phyloP scores from a whole-genome alignment of 2,888 invertebrate species.

The Napeogenes sylphis region DNA sequence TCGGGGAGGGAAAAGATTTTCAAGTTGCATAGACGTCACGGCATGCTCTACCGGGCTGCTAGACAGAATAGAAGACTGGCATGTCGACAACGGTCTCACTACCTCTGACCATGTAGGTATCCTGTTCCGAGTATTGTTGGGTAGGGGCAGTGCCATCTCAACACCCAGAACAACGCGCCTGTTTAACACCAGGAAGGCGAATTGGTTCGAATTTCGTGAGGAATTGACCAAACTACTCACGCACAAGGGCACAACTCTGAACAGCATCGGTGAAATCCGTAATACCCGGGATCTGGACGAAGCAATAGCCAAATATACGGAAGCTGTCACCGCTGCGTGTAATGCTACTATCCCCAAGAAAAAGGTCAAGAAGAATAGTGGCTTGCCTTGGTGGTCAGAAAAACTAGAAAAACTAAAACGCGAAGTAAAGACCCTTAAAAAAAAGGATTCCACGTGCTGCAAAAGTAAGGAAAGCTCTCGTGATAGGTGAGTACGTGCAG shows the following conservation, averaged over 20 bases:
- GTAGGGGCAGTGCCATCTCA: no score
- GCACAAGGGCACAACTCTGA: background rate
- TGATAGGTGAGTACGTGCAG: conserved; percentile 15
- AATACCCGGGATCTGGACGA: background rate
- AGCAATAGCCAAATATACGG: background rate
- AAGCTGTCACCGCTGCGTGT: background rate
- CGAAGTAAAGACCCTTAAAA: background rate
- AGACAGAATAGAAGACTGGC: background rate
- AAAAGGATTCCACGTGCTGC: background rate
- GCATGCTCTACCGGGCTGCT: conserved; percentile 10
- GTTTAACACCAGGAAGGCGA: background rate
- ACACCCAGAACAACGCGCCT: no score
- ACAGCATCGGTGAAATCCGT: background rate
- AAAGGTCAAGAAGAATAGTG: background rate
- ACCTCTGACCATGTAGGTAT: background rate
- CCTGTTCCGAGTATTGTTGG: no score
- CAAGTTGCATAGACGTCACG: conserved; percentile 25
- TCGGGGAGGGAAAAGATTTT: conserved; percentile 13
- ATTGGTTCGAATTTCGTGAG: background rate
- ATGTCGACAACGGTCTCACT: background rate
- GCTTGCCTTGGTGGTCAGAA: background rate
- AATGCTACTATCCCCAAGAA: background rate
- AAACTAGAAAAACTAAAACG: background rate
- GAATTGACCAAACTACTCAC: background rate
- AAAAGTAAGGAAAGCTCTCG: background rate